Conservation (phyloP, 2,888 invertebrate species). For the Erannis defoliaria region DNA sequence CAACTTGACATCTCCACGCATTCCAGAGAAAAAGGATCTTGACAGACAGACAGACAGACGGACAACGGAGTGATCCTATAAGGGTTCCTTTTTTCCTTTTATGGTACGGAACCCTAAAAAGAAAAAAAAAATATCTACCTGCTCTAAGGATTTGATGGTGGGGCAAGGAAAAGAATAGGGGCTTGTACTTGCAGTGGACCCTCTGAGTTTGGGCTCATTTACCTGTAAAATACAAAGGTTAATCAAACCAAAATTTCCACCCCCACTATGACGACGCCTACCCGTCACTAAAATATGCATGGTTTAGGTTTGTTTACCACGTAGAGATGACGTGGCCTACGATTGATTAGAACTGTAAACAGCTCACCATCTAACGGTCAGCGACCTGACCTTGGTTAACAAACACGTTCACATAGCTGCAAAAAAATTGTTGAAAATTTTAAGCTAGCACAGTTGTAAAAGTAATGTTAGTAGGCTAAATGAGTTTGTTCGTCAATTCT, state of each 20-base stretch:
- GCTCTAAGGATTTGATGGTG: too few species aligned
- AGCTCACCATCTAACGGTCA: slow-evolving; percentile 22
- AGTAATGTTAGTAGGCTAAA: too few species aligned
- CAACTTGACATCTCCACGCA: too few species aligned
- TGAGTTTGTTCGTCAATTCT: too few species aligned
- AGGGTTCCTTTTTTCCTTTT: neutral
- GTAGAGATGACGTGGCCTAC: neutral
- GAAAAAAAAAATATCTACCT: neutral
- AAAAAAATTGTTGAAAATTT: neutral
- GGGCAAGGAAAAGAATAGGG: neutral
- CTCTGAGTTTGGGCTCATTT: neutral
- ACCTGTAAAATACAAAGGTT: neutral
- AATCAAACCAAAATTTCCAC: neutral
- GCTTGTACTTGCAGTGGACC: too few species aligned
- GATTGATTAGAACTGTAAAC: slow-evolving; percentile 25
- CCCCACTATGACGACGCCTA: neutral
- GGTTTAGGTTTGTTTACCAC: neutral
- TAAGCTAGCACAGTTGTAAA: too few species aligned
- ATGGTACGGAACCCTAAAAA: neutral
- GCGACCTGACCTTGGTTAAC: slow-evolving; percentile 28
- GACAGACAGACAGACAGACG: too few species aligned
- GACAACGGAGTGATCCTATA: neutral
- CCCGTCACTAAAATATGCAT: neutral
- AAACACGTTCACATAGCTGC: neutral
- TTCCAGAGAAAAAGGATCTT: too few species aligned